Conservation (phyloP, 2,797 vertebrate species). For the Poeciliopsis paucimaculata region DNA sequence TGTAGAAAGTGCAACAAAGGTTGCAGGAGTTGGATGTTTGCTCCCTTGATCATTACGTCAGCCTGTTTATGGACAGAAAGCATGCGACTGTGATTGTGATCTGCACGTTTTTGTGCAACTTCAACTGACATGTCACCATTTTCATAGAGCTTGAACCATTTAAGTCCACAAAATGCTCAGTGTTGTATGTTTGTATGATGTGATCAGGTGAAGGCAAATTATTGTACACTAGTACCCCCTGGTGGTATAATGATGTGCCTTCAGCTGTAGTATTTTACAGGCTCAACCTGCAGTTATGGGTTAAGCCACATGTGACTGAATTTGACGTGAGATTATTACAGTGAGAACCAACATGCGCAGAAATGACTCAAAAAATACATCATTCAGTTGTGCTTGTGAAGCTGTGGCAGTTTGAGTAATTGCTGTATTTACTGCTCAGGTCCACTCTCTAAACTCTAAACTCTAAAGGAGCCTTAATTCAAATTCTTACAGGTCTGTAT, state of each 20-base stretch:
- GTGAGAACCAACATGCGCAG: slow-evolving; percentile 4
- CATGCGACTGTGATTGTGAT: slow-evolving; percentile 80
- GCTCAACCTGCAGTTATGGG: slow-evolving; percentile 25
- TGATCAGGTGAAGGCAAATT: slow-evolving; percentile 30
- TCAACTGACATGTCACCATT: slow-evolving; percentile 59
- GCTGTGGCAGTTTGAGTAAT: neutral
- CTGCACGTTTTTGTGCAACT: slow-evolving; percentile 62
- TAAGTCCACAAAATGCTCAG: slow-evolving; percentile 39
- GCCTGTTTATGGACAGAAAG: slow-evolving; percentile 67
- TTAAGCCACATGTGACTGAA: slow-evolving; percentile 15
- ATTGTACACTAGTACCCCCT: slow-evolving; percentile 56
- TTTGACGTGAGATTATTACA: neutral
- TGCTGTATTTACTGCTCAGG: neutral
- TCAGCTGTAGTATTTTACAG: slow-evolving; percentile 22
- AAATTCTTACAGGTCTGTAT: neutral
- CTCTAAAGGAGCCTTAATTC: neutral
- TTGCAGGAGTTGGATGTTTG: slow-evolving; percentile 73
- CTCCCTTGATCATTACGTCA: slow-evolving; percentile 56
- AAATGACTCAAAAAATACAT: neutral
- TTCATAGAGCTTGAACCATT: slow-evolving; percentile 43
- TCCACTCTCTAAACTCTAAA: neutral
- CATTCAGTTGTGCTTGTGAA: neutral
- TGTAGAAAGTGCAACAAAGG: slow-evolving; percentile 72
- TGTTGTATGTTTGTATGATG: slow-evolving; percentile 32
- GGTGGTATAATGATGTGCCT: slow-evolving; percentile 60